Percentiles rank a stretch among this genome's conserved stretches.
Evolutionary conservation across 2,113 vertebrate species (phyloP).

Genomic region (human): GRCh38 chr2:240948501-240949000

Average conservation of each 20-base stretch:
- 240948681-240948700: accelerated
- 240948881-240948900: accelerated
- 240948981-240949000: slow-evolving; percentile 88
- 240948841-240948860: accelerated
- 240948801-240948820: accelerated
- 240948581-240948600: accelerated
- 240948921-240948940: accelerated
- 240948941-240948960: neutral
- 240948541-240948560: accelerated
- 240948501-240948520: accelerated
- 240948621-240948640: accelerated
- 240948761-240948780: accelerated
- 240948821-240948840: accelerated
- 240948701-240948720: accelerated
- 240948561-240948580: accelerated
- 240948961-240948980: slow-evolving; percentile 77
- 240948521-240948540: accelerated
- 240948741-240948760: accelerated
- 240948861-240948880: neutral
- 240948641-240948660: accelerated
- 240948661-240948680: accelerated
- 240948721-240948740: accelerated
- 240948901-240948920: accelerated
- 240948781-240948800: neutral
- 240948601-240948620: accelerated